Evolutionary conservation across 2,797 vertebrate species (phyloP).

Genomic region (Melanotaenia maccullochi): DNA sequence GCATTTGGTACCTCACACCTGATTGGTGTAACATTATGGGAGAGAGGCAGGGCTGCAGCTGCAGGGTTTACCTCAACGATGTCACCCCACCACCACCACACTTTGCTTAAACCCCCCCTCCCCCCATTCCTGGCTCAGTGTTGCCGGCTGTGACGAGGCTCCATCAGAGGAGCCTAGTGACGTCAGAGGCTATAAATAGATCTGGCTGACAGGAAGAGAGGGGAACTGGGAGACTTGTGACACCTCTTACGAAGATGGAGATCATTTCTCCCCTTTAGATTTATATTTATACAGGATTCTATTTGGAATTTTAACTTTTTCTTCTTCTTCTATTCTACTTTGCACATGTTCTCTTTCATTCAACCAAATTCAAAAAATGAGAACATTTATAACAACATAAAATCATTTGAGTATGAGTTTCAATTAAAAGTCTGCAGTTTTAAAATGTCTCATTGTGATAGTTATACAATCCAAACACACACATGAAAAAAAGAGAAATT

Average conservation of each 20-base stretch:
- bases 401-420: not conserved
- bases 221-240: constrained; percentile 62
- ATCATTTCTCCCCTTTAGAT: constrained; percentile 33
- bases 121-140: constrained; percentile 35
- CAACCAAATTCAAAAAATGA: not conserved
- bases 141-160: constrained; percentile 63
- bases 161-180: constrained; percentile 69
- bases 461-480: not conserved
- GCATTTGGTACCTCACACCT: constrained; percentile 48
- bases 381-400: not conserved
- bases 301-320: not conserved
- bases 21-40: constrained; percentile 61
- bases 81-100: constrained; percentile 31
- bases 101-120: constrained; percentile 31
- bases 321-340: too few species aligned
- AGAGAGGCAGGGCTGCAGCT: constrained; percentile 40
- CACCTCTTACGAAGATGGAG: constrained; percentile 52
- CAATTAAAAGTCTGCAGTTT: not conserved
- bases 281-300: constrained; percentile 27
- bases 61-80: constrained; percentile 70
- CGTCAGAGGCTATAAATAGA: constrained; percentile 79
- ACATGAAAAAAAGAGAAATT: not conserved
- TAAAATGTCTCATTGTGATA: not conserved
- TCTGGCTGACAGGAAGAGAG: constrained; percentile 58
- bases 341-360: constrained; percentile 1